Base-by-base conservation (phyloP, 2,113 vertebrate genomes). In the Lepidothrix coronata region DNA sequence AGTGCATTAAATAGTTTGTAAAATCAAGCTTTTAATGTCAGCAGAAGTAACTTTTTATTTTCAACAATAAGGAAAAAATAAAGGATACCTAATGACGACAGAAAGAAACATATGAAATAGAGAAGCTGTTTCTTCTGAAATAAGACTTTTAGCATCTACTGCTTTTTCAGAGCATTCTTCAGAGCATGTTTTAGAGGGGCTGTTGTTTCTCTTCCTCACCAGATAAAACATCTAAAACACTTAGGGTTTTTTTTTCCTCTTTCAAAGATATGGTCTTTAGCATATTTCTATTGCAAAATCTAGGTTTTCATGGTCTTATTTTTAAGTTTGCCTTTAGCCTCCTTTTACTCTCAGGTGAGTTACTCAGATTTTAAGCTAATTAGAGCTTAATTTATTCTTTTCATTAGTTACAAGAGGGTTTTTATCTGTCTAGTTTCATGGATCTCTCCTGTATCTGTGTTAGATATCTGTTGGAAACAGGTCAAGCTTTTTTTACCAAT, bases 1-100 rank as follows among this genome's bases (percentile, higher is more conserved):
- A 98, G 98, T 98, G 97, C 98, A 98, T 98, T 99, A 99, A 98
- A 95, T 94, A 98, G 97, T 97, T 96, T 97, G 97, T 97, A 98
- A 98, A 98, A 98, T 88, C 95, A 96, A 74, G 96, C 95, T 89
- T 94, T 97, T 97, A 98, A 98, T 97, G 98, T 98, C 98, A 98
- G 37, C 39, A 48, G 82, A 78, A 95, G 82, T 93, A 93, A 96
- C 93, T 96, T 89, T 95, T 98, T 95, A 89, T 97, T 97, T 96
- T 94, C 95, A 91, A 80, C 84, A 83, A 85, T 46, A 78, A 70
- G 55, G 62, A 59, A 74, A 83, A 81, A 95, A 92, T 58, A 91
- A 68, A 78, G 91, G 73, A 48, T 35, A 39, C 10, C 70, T 92
- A 93, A 91, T 77, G 75, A 71, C 62, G 63, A 67, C 74, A 61